A percentile compares a stretch with the other conserved stretches of the same genome.
Evolutionary conservation across 1,140 invertebrate species (phyloP).

Genomic region (Anastrepha ludens): DNA sequence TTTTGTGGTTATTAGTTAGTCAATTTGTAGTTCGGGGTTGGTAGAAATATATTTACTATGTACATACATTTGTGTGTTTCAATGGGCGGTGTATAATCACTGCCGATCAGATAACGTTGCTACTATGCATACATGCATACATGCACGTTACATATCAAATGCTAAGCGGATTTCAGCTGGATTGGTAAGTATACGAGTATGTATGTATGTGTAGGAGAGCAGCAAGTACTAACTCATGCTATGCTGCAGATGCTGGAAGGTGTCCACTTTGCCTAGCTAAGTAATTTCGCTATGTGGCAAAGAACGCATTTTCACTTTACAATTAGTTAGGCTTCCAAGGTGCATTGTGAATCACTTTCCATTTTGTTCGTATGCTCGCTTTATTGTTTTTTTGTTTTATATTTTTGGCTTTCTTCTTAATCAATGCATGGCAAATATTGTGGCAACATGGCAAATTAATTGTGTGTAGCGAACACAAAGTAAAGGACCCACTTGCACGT

Average conservation of each 20-base stretch:
- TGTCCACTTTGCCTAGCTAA: background rate
- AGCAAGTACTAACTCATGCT: too few species aligned
- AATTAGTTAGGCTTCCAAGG: background rate
- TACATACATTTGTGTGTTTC: background rate
- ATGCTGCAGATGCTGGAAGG: too few species aligned
- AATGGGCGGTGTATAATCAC: background rate
- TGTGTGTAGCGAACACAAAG: background rate
- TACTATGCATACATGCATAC: background rate
- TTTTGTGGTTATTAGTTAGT: constrained; percentile 22
- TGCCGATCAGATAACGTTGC: background rate
- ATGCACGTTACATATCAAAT: background rate
- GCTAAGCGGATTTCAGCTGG: background rate
- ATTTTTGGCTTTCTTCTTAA: background rate
- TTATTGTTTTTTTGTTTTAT: too few species aligned
- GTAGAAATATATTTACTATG: background rate
- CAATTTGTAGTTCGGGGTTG: background rate
- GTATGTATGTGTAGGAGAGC: background rate
- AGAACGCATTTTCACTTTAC: background rate
- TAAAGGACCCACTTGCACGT: too few species aligned
- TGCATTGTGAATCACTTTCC: background rate
- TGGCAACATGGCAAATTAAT: background rate
- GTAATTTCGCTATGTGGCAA: background rate
- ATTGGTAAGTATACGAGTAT: background rate
- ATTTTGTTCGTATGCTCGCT: background rate
- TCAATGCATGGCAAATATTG: background rate